These are phyloP conservation scores for Sicus ferrugineus DNA, from an alignment of 2,888 invertebrate genomes.

Conservation along the genomic window DNA sequence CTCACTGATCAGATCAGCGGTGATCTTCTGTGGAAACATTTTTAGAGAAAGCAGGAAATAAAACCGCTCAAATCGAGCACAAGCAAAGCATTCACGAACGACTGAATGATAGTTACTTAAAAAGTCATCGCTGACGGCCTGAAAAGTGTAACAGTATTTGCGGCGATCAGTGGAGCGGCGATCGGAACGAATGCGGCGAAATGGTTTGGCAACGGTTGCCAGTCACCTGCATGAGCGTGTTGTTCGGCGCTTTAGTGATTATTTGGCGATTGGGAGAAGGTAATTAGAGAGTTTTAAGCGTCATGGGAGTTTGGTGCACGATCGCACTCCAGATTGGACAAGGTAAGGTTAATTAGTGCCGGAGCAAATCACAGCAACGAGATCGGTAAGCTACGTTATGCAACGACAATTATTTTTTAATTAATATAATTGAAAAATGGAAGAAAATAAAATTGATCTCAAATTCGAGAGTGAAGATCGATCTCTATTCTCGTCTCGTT, in stretches of 20 bases:
- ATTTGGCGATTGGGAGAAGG: neutral
- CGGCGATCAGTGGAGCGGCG: neutral
- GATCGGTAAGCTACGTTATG: too few relatives aligned
- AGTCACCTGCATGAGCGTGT: neutral
- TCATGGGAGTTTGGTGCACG: neutral
- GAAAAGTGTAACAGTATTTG: neutral
- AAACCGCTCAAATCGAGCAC: neutral
- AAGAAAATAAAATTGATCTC: too few relatives aligned
- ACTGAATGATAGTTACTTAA: neutral
- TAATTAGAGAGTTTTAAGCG: constrained; percentile 7
- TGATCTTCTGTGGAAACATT: constrained; percentile 10
- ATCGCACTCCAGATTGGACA: neutral
- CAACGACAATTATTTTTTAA: too few relatives aligned
- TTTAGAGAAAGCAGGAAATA: constrained; percentile 30
- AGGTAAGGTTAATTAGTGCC: neutral
- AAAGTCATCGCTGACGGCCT: neutral
- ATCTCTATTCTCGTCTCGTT: too few relatives aligned
- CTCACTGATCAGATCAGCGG: constrained; percentile 10
- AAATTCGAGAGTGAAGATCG: too few relatives aligned
- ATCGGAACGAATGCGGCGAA: too few relatives aligned
- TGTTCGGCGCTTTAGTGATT: constrained; percentile 5
- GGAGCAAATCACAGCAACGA: neutral
- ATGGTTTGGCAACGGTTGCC: neutral
- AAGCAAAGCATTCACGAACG: neutral
- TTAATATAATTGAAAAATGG: too few relatives aligned